Percentiles rank a stretch among this genome's conserved stretches.
Conservation (phyloP, 2,797 vertebrate genomes). For the Eremophila alpestris region DNA sequence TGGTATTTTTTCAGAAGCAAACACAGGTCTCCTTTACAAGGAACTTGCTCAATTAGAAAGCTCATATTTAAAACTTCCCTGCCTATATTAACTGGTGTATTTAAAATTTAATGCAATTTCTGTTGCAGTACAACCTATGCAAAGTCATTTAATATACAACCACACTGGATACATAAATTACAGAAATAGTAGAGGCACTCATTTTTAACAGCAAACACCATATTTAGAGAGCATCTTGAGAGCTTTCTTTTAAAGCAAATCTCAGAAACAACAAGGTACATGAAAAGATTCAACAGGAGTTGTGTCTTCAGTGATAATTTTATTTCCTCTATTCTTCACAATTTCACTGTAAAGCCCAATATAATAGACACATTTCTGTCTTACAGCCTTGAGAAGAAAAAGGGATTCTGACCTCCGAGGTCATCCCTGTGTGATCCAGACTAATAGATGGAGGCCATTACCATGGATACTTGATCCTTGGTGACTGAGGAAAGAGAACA, state of each 20-base stretch:
- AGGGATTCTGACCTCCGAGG: background rate
- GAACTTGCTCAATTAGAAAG: background rate
- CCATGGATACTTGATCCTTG: background rate
- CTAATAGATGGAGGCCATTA: background rate
- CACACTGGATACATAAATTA: background rate
- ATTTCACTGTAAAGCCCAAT: background rate
- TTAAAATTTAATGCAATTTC: background rate
- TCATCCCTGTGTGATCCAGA: background rate
- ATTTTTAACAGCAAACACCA: background rate
- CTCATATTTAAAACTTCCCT: background rate
- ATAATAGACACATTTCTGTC: background rate
- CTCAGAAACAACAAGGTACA: background rate
- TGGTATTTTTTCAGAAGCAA: background rate
- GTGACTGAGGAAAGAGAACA: background rate
- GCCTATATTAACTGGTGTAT: background rate
- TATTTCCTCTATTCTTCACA: background rate
- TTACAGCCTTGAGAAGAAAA: slow-evolving; percentile 1
- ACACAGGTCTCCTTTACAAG: background rate
- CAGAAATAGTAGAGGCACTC: background rate
- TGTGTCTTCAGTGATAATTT: background rate
- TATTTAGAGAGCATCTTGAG: background rate
- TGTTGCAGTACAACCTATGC: background rate
- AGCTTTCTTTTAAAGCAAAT: background rate
- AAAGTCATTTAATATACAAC: background rate
- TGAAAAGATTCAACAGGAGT: background rate